Conservation (phyloP, 2,888 invertebrate genomes). For the Galeopsomyia nigrocyanea region DNA sequence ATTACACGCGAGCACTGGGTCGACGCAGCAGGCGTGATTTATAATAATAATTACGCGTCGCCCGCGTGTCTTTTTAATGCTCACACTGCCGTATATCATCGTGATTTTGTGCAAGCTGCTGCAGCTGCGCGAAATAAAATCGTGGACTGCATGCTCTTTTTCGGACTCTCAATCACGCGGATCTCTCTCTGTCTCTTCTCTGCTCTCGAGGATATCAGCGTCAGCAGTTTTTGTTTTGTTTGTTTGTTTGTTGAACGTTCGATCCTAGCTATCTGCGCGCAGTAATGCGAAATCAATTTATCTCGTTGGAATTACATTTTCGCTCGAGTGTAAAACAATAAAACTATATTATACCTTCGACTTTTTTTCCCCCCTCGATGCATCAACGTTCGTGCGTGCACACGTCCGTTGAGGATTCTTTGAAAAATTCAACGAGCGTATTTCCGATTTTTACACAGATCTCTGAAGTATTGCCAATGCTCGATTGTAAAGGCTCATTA, state of each 20-base stretch:
- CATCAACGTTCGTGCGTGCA: not conserved
- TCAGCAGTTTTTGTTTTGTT: constrained; percentile 38
- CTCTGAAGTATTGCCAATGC: not conserved
- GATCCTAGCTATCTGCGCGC: not conserved
- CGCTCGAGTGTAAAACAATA: constrained; percentile 2
- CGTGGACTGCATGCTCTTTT: constrained; percentile 30
- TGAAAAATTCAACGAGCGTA: not conserved
- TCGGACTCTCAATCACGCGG: constrained; percentile 21
- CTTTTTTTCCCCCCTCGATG: not conserved
- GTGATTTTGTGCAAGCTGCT: constrained; percentile 64
- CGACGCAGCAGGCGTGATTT: constrained; percentile 52
- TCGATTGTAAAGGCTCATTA: no score
- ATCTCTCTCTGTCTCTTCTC: no score
- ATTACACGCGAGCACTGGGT: constrained; percentile 28
- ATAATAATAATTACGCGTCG: constrained; percentile 61
- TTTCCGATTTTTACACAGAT: not conserved
- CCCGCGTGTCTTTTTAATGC: constrained; percentile 57
- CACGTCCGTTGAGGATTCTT: no score
- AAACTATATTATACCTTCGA: not conserved
- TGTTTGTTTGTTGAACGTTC: not conserved
- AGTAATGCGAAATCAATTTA: constrained; percentile 40
- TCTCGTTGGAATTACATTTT: constrained; percentile 18
- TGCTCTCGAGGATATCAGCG: constrained; percentile 15
- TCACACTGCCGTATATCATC: constrained; percentile 61
- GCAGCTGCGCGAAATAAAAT: constrained; percentile 61